Conservation (phyloP, 2,113 vertebrate species). For the Motacilla alba region DNA sequence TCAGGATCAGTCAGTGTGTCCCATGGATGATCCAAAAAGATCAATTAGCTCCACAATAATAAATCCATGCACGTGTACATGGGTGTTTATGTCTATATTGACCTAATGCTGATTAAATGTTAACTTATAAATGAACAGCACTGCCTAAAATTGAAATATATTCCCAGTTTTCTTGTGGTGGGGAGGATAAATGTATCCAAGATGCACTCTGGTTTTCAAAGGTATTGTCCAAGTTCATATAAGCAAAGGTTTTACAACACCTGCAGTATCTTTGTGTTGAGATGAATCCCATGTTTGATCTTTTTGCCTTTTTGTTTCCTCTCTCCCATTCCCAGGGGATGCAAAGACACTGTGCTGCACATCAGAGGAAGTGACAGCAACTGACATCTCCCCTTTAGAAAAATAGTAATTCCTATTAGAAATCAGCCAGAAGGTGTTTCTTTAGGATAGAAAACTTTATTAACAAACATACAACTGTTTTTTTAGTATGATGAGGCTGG, state of each 20-base stretch:
- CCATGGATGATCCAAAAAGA: not conserved
- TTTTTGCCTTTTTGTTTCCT: not conserved
- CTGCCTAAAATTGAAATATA: not conserved
- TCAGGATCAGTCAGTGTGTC: not conserved
- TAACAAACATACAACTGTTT: not conserved
- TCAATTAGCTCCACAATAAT: not conserved
- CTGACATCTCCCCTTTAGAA: rapidly evolving
- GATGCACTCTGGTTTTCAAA: not conserved
- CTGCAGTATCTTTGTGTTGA: not conserved
- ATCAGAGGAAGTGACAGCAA: not conserved
- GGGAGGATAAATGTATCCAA: not conserved
- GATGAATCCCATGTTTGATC: not conserved
- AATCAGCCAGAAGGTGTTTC: not conserved
- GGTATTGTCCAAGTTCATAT: not conserved
- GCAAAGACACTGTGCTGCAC: not conserved
- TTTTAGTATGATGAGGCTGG: not conserved
- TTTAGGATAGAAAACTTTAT: not conserved
- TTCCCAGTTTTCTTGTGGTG: not conserved
- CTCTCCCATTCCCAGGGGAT: not conserved
- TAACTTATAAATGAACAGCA: not conserved
- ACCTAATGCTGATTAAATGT: not conserved
- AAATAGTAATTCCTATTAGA: rapidly evolving
- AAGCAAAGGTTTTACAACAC: not conserved
- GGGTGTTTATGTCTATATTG: not conserved
- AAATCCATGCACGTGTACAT: not conserved